A percentile compares a stretch with the other conserved stretches of the same genome.
Conservation (phyloP, 2,797 vertebrate species). For the Lagorchestes hirsutus region DNA sequence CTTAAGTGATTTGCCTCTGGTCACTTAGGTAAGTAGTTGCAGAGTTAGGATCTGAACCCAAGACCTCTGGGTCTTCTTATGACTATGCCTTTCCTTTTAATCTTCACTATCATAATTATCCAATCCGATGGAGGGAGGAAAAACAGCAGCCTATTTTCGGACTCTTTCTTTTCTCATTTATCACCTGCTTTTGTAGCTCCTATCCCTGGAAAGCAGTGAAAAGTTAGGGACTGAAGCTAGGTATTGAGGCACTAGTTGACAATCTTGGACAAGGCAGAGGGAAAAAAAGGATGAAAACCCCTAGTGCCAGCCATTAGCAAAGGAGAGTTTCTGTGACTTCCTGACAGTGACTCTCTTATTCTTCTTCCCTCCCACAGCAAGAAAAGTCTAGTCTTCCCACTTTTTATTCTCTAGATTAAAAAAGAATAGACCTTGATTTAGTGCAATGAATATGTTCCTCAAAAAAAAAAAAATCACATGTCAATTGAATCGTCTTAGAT, state of each 20-base stretch:
- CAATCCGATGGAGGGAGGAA: not conserved
- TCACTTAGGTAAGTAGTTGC: not conserved
- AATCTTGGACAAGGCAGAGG: not conserved
- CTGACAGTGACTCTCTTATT: not conserved
- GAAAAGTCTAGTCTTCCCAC: not conserved
- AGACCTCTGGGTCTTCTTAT: not conserved
- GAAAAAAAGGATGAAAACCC: not conserved
- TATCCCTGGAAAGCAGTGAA: not conserved
- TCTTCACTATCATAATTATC: not conserved
- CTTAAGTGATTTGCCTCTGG: conserved; percentile 10
- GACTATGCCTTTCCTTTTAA: not conserved
- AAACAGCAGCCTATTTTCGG: not conserved
- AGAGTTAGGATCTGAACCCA: not conserved
- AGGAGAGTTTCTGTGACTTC: not conserved
- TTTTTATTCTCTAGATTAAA: not conserved
- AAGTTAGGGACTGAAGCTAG: not conserved
- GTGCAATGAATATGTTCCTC: not conserved
- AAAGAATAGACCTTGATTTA: not conserved
- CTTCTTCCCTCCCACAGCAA: not conserved
- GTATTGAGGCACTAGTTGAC: not conserved
- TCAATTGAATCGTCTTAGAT: not conserved
- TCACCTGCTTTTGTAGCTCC: not conserved
- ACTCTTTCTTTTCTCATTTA: not conserved
- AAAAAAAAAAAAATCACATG: not conserved
- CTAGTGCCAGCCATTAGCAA: not conserved